These are phyloP conservation scores for Scolopax rusticola DNA, from an alignment of 2,797 vertebrate genomes.

Conservation along the genomic window DNA sequence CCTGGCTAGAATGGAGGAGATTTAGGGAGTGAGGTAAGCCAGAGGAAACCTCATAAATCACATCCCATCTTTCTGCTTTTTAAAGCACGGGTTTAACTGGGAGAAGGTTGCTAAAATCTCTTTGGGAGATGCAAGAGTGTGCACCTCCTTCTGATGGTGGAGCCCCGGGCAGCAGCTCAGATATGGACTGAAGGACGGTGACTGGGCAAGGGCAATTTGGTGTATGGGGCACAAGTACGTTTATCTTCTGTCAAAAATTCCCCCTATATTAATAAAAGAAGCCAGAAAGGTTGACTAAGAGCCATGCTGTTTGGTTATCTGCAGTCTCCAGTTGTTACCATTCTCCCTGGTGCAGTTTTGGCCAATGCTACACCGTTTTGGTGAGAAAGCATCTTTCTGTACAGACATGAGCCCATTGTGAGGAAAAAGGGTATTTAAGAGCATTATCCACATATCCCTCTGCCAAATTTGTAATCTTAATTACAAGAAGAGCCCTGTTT, in stretches of 20 bases:
- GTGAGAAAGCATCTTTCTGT: neutral
- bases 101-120: neutral
- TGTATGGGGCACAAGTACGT: fast-evolving
- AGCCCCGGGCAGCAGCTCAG: neutral
- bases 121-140: neutral
- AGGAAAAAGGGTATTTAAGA: neutral
- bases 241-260: neutral
- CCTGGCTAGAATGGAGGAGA: neutral
- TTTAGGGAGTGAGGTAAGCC: neutral
- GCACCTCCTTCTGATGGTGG: fast-evolving
- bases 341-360: neutral
- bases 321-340: neutral
- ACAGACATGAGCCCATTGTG: fast-evolving
- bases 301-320: neutral
- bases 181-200: neutral
- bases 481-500: neutral
- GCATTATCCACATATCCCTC: neutral
- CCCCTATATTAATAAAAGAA: neutral
- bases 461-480: neutral
- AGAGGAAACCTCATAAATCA: conserved; percentile 5
- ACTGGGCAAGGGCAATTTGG: neutral
- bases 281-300: neutral
- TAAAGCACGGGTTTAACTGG: neutral
- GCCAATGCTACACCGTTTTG: neutral
- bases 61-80: neutral